Base-by-base conservation (phyloP, 2,113 vertebrate species). In the Triplophysa rosa region DNA sequence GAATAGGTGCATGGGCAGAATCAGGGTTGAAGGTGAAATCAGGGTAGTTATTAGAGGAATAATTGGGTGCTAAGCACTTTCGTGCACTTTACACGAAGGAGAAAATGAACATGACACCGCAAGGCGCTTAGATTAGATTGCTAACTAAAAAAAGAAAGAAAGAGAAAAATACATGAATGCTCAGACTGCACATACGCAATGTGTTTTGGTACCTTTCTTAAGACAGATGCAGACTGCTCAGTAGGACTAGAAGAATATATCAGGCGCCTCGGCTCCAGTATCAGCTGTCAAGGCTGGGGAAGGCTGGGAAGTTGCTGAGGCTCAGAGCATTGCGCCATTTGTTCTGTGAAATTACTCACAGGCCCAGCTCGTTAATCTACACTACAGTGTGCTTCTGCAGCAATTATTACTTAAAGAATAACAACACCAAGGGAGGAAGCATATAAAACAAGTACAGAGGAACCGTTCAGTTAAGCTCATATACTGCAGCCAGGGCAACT, bases 301-400 rank as follows among this genome's bases (percentile, higher is more conserved):
- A 76, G 79, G 80, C 54, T 23, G 37, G 79, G 67, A 77, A 72
- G 80, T 74, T 56, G 65, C 66, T 67, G 69, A 78, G 65, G 78
- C 77, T 76, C 49, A 26, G 63, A 73, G 66, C 59, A 40, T 67
- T 71, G 81, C 71, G 62, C 73, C 24, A 29, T 84, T 86, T 84
- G 83, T 85, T 80, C 78, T 86, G 81, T 74, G 84, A 83, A 84
- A 88, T 86, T 76, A 85, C 86, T 85, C 82, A 56, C 79, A 66
- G 83, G 84, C 86, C 85, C 80, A 77, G 81, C 87, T 91, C 88
- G 81, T 91, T 91, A 90, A 91, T 92, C 89, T 92, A 86, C 83
- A 86, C 82, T 69, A 90, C 89, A 89, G 83, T 84, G 84, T 88
- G 88, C 89, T 86, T 86, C 71, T 67, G 88, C 89, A 89, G 87